These are phyloP conservation scores for Poecilia velifera DNA, from an alignment of 2,797 vertebrate genomes.

Conservation along the genomic window DNA sequence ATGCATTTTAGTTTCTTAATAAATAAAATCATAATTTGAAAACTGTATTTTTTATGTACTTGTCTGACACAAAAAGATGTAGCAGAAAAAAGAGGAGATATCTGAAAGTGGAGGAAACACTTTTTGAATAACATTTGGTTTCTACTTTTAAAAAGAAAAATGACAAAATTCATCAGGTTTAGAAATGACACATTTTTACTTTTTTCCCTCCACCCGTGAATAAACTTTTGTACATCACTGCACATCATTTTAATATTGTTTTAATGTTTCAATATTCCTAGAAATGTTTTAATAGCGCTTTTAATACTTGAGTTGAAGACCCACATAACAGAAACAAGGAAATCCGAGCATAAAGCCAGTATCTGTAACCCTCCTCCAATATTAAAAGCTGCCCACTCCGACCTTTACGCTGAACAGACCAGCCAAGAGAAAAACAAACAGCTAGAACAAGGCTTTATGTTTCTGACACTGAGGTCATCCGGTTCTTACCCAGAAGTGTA, in stretches of 20 bases:
- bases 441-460: neutral
- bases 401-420: neutral
- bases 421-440: neutral
- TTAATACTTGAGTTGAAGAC: neutral
- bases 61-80: neutral
- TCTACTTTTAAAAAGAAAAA: neutral
- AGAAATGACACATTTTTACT: neutral
- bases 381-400: too few species aligned
- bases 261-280: neutral
- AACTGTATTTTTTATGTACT: too few species aligned
- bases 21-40: neutral
- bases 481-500: slow-evolving; percentile 88
- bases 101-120: too few species aligned
- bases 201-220: neutral
- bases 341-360: neutral
- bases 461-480: slow-evolving; percentile 12
- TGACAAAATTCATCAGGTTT: neutral
- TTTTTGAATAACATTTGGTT: too few species aligned
- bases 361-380: neutral
- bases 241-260: neutral
- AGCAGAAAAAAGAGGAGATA: neutral
- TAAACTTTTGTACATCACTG: neutral
- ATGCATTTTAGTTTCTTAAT: neutral
- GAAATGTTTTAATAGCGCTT: neutral
- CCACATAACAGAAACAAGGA: neutral